A percentile compares a stretch with the other conserved stretches of the same genome.
Conservation (phyloP, 2,113 vertebrate species). For the Myiagra hebetior region DNA sequence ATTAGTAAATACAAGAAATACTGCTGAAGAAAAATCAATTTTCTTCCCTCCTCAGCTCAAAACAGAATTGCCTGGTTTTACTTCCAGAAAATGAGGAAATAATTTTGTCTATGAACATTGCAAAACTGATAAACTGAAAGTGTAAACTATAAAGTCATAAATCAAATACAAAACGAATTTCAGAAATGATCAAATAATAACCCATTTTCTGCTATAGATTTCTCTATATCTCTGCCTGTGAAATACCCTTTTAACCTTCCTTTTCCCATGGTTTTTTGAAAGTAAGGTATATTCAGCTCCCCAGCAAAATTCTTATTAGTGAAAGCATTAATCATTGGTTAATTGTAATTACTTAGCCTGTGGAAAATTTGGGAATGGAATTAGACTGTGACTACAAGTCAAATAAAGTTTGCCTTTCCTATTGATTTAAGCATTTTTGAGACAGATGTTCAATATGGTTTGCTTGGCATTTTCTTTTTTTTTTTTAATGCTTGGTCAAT, state of each 20-base stretch:
- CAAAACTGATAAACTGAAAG: neutral
- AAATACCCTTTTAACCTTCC: neutral
- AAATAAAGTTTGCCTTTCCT: conserved; percentile 73
- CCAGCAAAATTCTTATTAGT: conserved; percentile 58
- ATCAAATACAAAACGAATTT: neutral
- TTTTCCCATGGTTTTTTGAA: neutral
- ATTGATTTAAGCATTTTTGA: conserved; percentile 76
- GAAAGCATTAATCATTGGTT: conserved; percentile 73
- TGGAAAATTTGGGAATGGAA: conserved; percentile 70
- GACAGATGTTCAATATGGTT: conserved; percentile 74
- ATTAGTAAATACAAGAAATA: neutral
- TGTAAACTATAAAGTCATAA: neutral
- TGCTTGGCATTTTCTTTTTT: conserved; percentile 48
- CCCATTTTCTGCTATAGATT: neutral
- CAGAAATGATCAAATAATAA: neutral
- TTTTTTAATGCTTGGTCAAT: conserved; percentile 42
- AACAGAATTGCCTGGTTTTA: neutral
- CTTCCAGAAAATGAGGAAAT: neutral
- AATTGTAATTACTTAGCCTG: conserved; percentile 75
- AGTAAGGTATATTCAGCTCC: neutral
- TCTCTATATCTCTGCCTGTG: neutral
- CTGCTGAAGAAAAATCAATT: neutral
- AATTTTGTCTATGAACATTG: neutral
- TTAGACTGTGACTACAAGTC: conserved; percentile 73
- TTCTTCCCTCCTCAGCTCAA: neutral